Evolutionary conservation across 2,797 vertebrate species (phyloP).

Genomic region (Chiropotes sagulatus): DNA sequence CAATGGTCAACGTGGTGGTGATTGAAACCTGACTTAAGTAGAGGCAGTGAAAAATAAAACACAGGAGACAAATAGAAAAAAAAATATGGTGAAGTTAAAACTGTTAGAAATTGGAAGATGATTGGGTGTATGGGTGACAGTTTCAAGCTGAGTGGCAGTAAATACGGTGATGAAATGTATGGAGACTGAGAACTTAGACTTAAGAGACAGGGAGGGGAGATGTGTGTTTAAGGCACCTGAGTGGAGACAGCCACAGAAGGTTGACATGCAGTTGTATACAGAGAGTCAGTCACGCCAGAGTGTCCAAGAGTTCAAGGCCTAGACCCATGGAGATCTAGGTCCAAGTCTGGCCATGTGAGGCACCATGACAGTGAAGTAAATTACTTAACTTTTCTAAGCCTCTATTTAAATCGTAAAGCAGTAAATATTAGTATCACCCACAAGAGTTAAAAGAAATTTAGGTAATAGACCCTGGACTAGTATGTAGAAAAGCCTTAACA

Average conservation of each 20-base stretch:
- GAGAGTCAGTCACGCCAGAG: background rate
- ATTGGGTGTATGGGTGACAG: background rate
- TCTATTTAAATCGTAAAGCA: constrained; percentile 1
- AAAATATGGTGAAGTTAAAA: background rate
- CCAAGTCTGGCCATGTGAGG: background rate
- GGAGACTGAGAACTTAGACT: background rate
- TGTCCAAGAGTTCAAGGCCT: background rate
- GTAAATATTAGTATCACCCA: background rate
- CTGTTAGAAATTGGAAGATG: background rate
- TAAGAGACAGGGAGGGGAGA: background rate
- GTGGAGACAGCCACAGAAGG: background rate
- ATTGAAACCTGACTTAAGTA: background rate
- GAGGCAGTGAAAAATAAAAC: background rate
- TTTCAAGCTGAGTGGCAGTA: background rate
- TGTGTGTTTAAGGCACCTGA: background rate
- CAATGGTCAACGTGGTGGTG: background rate
- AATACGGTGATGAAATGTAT: background rate
- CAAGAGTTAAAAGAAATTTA: background rate
- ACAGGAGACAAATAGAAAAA: background rate
- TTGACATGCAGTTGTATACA: background rate
- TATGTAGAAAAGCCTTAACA: background rate
- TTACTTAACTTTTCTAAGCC: background rate
- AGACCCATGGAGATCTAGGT: background rate
- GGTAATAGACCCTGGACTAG: background rate
- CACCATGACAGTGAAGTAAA: background rate